Percentiles rank a stretch among this genome's conserved stretches.
phyloP scores from a whole-genome alignment of 1,140 invertebrate species.

The Protaetia brevitarsis region DNA sequence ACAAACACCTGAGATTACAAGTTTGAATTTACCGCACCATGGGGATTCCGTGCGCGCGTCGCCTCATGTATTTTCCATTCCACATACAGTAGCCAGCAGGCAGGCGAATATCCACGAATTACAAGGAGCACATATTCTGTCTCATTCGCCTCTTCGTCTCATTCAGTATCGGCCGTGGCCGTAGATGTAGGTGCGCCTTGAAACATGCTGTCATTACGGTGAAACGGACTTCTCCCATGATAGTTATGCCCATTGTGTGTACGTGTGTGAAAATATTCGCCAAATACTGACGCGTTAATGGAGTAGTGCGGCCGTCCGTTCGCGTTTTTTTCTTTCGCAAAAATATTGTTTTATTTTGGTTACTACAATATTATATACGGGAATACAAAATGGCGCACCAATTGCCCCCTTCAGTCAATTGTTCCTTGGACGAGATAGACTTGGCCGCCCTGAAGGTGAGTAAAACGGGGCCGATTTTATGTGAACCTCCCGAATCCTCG shows the following conservation, averaged over 20 bases:
- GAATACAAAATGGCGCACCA: constrained; percentile 77
- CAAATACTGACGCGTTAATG: background rate
- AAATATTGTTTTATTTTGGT: constrained; percentile 17
- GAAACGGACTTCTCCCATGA: background rate
- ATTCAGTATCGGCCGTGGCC: background rate
- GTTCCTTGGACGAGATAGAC: constrained; percentile 97
- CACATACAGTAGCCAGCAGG: no score
- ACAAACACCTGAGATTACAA: no score
- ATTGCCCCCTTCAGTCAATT: constrained; percentile 90
- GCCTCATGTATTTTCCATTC: no score
- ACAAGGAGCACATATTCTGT: no score
- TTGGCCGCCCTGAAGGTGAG: constrained; percentile 91
- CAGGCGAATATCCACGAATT: no score
- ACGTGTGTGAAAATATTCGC: background rate
- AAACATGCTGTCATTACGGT: constrained; percentile 15
- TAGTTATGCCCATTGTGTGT: background rate
- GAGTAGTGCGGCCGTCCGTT: background rate
- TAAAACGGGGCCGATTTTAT: constrained; percentile 9
- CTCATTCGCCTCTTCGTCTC: background rate
- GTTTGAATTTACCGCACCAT: no score
- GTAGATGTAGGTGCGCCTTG: constrained; percentile 9
- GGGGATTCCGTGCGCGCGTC: no score
- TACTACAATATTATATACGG: constrained; percentile 7
- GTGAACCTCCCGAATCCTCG: background rate
- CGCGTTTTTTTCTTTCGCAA: background rate